phyloP scores from a whole-genome alignment of 2,113 vertebrate genomes.

The Pangasianodon gigas region DNA sequence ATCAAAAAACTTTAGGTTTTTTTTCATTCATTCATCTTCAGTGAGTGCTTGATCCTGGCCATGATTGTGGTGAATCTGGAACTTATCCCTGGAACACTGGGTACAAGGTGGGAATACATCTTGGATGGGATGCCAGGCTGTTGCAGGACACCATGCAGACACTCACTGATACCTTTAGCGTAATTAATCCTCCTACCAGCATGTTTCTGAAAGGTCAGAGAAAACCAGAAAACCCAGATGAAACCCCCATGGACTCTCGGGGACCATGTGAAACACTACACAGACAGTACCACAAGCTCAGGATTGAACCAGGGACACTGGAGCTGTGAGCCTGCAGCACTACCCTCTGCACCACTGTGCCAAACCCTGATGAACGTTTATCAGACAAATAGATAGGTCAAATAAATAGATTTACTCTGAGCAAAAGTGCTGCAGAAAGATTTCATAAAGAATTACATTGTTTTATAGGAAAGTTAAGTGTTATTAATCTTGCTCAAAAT shows the following conservation, averaged over 20 bases:
- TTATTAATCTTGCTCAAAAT: neutral
- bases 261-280: neutral
- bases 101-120: neutral
- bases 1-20: neutral
- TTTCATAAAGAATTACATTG: neutral
- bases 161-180: neutral
- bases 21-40: neutral
- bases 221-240: neutral
- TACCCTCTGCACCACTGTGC: neutral
- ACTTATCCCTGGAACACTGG: neutral
- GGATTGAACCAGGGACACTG: neutral
- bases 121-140: neutral
- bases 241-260: neutral
- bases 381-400: neutral
- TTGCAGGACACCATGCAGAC: neutral
- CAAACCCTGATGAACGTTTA: neutral
- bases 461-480: neutral
- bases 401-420: neutral
- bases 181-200: neutral
- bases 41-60: neutral
- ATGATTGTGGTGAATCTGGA: neutral
- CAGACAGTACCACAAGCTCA: neutral
- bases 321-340: neutral
- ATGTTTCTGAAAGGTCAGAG: neutral
- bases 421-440: neutral